phyloP scores from a whole-genome alignment of 2,797 vertebrate genomes.

The Anas georgica region DNA sequence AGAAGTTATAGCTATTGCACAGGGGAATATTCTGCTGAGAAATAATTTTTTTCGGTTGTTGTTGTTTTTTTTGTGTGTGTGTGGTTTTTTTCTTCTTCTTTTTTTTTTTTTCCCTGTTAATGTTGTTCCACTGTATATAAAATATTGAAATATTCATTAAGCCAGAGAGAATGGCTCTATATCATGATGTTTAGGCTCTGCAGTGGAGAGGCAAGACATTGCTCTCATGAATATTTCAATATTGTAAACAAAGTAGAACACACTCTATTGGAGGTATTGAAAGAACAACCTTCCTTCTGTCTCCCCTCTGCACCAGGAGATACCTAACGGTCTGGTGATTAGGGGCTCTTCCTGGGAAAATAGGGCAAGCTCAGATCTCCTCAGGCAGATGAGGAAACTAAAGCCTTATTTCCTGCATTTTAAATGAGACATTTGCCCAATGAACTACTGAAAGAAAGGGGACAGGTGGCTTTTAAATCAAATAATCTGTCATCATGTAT shows the following conservation, averaged over 20 bases:
- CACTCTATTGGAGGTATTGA: neutral
- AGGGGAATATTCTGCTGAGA: conserved; percentile 23
- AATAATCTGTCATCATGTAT: neutral
- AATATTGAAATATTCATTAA: conserved; percentile 66
- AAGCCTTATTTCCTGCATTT: neutral
- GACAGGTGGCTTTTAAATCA: conserved; percentile 6
- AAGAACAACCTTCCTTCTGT: neutral
- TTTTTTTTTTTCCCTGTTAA: accelerated
- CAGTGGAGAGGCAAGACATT: neutral
- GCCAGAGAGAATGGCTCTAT: neutral
- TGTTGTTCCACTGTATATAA: neutral
- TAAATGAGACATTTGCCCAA: neutral
- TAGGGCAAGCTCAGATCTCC: neutral
- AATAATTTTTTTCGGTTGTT: neutral
- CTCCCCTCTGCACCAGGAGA: neutral
- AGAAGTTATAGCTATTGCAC: neutral
- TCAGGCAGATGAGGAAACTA: neutral
- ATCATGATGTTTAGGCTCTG: conserved; percentile 6
- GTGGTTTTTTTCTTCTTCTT: accelerated
- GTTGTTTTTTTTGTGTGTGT: neutral
- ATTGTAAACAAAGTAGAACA: conserved; percentile 24
- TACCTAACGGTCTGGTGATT: neutral
- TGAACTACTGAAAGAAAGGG: neutral
- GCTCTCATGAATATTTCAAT: conserved; percentile 59
- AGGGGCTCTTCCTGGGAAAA: neutral